These are phyloP conservation scores for Pseudorectes ferrugineus DNA, from an alignment of 2,113 vertebrate species.

Conservation along the genomic window DNA sequence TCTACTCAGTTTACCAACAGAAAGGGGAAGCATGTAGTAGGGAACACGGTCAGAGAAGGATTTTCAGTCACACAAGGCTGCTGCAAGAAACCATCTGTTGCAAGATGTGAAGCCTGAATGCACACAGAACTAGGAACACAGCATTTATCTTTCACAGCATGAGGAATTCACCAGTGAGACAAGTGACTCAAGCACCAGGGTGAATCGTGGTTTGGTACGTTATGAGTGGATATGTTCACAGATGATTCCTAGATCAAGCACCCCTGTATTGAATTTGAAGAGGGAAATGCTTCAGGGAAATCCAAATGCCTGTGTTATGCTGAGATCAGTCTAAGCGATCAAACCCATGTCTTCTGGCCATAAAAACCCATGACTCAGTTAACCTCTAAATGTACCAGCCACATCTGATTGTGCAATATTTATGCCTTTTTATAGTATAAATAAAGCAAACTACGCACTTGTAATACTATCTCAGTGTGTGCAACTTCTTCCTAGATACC, in stretches of 20 bases:
- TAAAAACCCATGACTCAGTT: not conserved
- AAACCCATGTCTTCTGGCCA: not conserved
- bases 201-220: not conserved
- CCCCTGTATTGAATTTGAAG: not conserved
- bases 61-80: not conserved
- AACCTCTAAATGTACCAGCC: not conserved
- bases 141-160: not conserved
- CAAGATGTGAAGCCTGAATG: not conserved
- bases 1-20: not conserved
- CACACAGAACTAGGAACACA: not conserved
- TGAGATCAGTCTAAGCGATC: not conserved
- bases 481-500: not conserved
- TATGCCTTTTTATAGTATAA: not conserved
- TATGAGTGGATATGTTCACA: not conserved
- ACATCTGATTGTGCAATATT: not conserved
- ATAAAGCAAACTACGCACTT: not conserved
- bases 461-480: not conserved
- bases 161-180: not conserved
- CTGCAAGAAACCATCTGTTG: not conserved
- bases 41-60: not conserved
- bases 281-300: not conserved
- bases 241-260: not conserved
- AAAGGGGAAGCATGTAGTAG: constrained; percentile 14
- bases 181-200: not conserved
- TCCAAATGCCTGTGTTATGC: not conserved